Conservation (phyloP, 2,113 vertebrate species). For the Ptilonorhynchus violaceus region DNA sequence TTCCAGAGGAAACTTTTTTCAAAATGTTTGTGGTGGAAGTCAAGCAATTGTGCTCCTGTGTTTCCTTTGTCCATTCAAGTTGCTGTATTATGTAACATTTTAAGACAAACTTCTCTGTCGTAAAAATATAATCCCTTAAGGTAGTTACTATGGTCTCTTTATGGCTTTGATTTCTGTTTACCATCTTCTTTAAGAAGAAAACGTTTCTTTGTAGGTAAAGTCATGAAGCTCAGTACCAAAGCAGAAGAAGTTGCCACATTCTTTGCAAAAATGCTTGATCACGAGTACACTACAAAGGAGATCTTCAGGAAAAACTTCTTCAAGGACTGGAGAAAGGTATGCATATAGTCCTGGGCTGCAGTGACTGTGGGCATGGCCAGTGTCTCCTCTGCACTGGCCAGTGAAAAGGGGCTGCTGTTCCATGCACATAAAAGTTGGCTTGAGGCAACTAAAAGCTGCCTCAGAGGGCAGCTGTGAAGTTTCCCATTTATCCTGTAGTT, state of each 20-base stretch:
- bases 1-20: slow-evolving; percentile 7
- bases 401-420: neutral
- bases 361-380: neutral
- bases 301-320: slow-evolving; percentile 98
- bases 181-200: slow-evolving; percentile 29
- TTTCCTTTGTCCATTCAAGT: neutral
- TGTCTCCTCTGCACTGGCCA: neutral
- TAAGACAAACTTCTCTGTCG: neutral
- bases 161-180: neutral
- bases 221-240: slow-evolving; percentile 87
- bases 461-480: neutral
- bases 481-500: neutral
- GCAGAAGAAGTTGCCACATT: slow-evolving; percentile 97
- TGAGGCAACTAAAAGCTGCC: neutral
- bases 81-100: neutral
- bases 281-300: slow-evolving; percentile 97
- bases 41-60: neutral
- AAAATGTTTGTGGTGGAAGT: slow-evolving; percentile 11
- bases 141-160: neutral
- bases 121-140: neutral
- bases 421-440: no score
- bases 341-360: neutral
- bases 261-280: slow-evolving; percentile 98
- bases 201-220: slow-evolving; percentile 80
- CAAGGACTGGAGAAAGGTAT: slow-evolving; percentile 96